Conservation (phyloP, 2,888 invertebrate species). For the Neoascia interrupta region DNA sequence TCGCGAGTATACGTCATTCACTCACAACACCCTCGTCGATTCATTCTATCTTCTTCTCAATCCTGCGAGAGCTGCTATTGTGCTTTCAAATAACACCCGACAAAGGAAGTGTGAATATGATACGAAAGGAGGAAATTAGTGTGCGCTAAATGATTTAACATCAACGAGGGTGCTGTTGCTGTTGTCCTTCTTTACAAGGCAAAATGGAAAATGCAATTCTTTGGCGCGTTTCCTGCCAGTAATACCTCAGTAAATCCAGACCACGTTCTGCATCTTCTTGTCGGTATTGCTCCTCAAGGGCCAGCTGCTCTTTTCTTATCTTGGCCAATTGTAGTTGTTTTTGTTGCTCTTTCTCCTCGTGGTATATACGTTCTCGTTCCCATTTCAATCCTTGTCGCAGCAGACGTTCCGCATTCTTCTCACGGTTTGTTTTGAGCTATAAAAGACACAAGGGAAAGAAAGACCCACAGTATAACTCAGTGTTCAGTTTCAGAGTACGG, state of each 20-base stretch:
- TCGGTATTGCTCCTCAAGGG: conserved; percentile 75
- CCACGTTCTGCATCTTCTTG: conserved; percentile 76
- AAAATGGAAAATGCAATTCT: neutral
- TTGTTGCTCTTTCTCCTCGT: conserved; percentile 76
- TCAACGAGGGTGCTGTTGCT: neutral
- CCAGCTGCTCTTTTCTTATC: conserved; percentile 73
- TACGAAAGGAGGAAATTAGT: conserved; percentile 16
- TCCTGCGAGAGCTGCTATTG: too few relatives aligned
- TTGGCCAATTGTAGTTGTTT: conserved; percentile 73
- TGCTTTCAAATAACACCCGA: neutral
- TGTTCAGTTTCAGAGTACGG: conserved; percentile 12
- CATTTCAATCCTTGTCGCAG: conserved; percentile 78
- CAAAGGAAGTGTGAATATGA: conserved; percentile 23
- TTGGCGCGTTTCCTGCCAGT: conserved; percentile 11
- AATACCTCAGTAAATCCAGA: conserved; percentile 77
- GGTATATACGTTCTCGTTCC: conserved; percentile 77
- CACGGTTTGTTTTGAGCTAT: conserved; percentile 79
- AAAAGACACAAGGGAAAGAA: conserved; percentile 5
- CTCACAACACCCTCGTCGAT: neutral
- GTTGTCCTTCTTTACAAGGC: neutral
- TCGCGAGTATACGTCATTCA: neutral
- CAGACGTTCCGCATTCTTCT: conserved; percentile 78
- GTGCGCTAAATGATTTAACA: conserved; percentile 27
- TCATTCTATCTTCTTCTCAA: conserved; percentile 3
- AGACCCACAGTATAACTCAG: neutral